phyloP scores from a whole-genome alignment of 2,888 invertebrate species.

The Polydesmus complanatus region DNA sequence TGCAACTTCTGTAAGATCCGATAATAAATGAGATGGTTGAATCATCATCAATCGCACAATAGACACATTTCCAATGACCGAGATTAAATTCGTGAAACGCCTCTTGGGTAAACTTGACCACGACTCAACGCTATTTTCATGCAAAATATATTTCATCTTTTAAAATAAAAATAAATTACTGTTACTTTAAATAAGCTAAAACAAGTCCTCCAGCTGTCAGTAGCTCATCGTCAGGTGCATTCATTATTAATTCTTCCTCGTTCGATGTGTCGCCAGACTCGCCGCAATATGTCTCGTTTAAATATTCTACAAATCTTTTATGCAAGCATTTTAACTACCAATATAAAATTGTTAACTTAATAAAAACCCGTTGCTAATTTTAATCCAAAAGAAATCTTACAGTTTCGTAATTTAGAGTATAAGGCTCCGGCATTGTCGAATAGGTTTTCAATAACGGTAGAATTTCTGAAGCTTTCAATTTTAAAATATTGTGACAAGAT shows the following conservation, averaged over 20 bases:
- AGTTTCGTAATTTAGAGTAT: neutral
- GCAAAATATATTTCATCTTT: neutral
- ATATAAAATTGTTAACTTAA: neutral
- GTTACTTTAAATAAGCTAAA: neutral
- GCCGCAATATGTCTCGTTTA: neutral
- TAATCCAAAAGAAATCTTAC: neutral
- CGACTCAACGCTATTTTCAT: no score
- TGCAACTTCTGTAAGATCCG: neutral
- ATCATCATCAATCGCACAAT: neutral
- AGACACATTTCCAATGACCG: neutral
- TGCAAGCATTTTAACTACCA: neutral
- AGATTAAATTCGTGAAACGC: neutral
- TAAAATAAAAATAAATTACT: neutral
- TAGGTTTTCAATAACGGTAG: neutral
- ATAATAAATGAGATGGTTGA: neutral
- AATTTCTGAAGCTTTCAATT: neutral
- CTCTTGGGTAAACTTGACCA: neutral
- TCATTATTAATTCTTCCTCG: neutral
- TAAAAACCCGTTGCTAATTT: neutral
- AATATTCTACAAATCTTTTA: neutral
- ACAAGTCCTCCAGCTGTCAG: neutral
- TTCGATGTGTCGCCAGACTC: neutral
- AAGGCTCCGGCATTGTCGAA: neutral
- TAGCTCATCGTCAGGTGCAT: neutral
- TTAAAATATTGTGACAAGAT: neutral